Evolutionary conservation across 2,113 vertebrate species (phyloP).

Genomic region (Mustela nigripes): DNA sequence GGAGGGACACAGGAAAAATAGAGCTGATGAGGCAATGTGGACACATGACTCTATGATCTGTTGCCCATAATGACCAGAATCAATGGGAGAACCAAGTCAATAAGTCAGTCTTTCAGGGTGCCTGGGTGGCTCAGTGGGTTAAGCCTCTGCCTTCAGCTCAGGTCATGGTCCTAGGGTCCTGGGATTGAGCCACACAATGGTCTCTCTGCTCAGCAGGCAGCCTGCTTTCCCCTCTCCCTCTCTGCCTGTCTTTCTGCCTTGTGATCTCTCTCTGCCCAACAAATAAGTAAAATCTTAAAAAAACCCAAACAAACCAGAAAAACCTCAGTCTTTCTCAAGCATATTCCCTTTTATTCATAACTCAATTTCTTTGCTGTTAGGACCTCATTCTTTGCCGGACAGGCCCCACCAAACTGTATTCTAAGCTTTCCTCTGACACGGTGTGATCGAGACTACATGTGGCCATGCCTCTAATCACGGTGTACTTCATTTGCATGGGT

Average conservation of each 20-base stretch:
- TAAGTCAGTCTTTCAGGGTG: neutral
- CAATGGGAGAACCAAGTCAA: neutral
- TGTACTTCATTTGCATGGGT: conserved; percentile 2
- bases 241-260: no score
- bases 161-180: no score
- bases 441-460: neutral
- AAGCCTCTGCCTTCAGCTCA: no score
- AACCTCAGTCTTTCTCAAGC: neutral
- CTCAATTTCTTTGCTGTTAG: neutral
- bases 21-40: neutral
- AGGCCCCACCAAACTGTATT: neutral
- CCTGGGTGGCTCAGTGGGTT: no score
- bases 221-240: no score
- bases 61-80: neutral
- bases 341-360: neutral
- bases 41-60: neutral
- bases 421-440: neutral
- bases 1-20: neutral
- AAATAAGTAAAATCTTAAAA: no score
- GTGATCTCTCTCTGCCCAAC: no score
- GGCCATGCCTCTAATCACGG: conserved; percentile 14
- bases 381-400: neutral
- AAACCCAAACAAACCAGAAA: no score
- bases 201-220: no score
- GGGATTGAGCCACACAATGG: no score